phyloP scores from a whole-genome alignment of 2,113 vertebrate species.

The Lampris megalopsis region DNA sequence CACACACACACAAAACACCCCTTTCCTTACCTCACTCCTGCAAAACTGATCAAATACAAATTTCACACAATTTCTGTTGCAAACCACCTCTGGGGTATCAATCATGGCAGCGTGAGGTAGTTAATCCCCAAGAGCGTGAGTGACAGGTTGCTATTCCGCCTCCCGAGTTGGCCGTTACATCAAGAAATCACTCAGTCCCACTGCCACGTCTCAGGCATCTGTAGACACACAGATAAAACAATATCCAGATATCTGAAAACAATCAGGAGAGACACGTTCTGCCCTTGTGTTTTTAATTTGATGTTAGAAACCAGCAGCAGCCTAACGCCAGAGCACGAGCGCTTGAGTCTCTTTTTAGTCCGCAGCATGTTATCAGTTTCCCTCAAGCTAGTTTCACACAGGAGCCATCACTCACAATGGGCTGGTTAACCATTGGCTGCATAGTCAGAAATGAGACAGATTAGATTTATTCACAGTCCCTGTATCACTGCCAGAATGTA shows the following conservation, averaged over 20 bases:
- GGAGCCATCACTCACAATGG: constrained; percentile 39
- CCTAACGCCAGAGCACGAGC: constrained; percentile 41
- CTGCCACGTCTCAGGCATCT: background rate
- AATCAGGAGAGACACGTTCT: constrained; percentile 54
- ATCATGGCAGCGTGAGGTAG: too few species aligned
- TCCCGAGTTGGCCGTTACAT: background rate
- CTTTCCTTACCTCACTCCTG: background rate
- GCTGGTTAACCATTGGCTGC: constrained; percentile 62
- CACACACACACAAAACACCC: constrained; percentile 7
- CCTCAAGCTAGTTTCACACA: constrained; percentile 49
- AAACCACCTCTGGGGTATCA: too few species aligned
- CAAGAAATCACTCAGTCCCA: background rate
- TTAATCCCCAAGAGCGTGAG: too few species aligned
- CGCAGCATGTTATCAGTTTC: constrained; percentile 71
- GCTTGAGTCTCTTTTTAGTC: constrained; percentile 55
- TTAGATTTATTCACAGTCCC: constrained; percentile 64
- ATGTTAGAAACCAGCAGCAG: constrained; percentile 60
- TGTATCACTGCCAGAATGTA: constrained; percentile 43
- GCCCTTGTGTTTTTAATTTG: constrained; percentile 62
- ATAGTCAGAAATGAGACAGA: constrained; percentile 43
- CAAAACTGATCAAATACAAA: constrained; percentile 28
- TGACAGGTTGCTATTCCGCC: background rate
- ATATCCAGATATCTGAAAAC: constrained; percentile 43
- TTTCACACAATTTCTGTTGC: background rate
- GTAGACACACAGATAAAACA: constrained; percentile 23